Percentiles rank a stretch among this genome's conserved stretches.
Evolutionary conservation across 2,113 vertebrate genomes (phyloP).

Genomic region (Alces alces): DNA sequence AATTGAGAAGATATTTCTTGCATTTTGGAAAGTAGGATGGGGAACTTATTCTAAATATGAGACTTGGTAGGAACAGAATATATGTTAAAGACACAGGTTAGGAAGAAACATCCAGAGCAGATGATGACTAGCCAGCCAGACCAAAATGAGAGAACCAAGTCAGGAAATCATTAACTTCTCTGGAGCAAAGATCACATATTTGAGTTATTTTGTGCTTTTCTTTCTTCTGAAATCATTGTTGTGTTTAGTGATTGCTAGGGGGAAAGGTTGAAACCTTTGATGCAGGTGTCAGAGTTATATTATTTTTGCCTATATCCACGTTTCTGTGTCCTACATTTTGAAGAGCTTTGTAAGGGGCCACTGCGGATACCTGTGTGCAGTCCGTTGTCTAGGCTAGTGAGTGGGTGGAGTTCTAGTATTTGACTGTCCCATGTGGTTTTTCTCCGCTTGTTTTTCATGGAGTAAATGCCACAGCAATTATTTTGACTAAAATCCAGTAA

Average conservation of each 20-base stretch:
- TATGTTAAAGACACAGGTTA: background rate
- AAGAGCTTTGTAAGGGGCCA: background rate
- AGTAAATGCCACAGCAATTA: background rate
- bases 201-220: background rate
- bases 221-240: background rate
- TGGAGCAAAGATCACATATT: background rate
- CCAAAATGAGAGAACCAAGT: background rate
- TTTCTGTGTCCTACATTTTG: background rate
- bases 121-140: background rate
- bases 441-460: background rate
- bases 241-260: background rate
- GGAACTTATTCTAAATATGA: background rate
- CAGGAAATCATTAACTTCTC: background rate
- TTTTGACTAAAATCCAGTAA: background rate
- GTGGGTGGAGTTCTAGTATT: background rate
- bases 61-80: background rate
- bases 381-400: background rate
- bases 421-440: background rate
- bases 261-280: background rate
- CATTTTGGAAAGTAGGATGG: background rate
- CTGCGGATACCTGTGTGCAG: background rate
- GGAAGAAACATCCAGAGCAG: background rate
- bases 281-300: background rate
- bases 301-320: background rate
- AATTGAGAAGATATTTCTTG: background rate